Evolutionary conservation across 2,113 vertebrate species (phyloP), one percentile per base, ranked within the genome.

Genomic region (Solea senegalensis): DNA sequence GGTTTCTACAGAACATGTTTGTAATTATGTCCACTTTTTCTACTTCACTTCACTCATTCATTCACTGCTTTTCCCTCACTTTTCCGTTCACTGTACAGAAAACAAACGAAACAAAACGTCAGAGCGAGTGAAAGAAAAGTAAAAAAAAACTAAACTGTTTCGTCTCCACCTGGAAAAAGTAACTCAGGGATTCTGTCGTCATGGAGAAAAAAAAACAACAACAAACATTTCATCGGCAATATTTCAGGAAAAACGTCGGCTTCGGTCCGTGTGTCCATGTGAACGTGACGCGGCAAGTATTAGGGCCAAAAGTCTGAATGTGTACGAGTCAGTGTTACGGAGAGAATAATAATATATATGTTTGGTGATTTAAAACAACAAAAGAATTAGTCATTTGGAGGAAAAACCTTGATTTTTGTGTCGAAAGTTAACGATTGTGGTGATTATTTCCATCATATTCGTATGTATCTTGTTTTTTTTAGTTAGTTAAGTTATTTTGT

Each of bases 111-210:
- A 46, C 13, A 11, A 12, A 48, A 48, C 12, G 14, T 14, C 44
- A 48, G 12, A 48, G 9, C 14, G 45, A 13, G 45, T 48, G 5
- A 48, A 50, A n/a, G 57, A 73, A 52, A 2, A n/a, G 3, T 4
- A 59, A 51, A 48, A 12, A 12, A 48, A 48, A 48, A 9, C 76
- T 63, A 44, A 76, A 70, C 63, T 21, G 59, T 80, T 69, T 65
- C 52, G 26, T 56, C 40, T 65, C 77, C 64, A 75, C 69, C 69
- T 49, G 78, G 46, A 82, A 74, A 75, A 74, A 51, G 0, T 3
- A 81, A 78, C 89, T 91, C 90, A 91, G 90, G 90, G 89, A 91
- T 86, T 83, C 41, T 69, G 66, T 76, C 84, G 65, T 50, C 68
- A 71, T 78, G 34, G 34, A 6, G 34, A 34, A 34, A 34, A n/a